Evolutionary conservation across 2,888 invertebrate species (phyloP).

Genomic region (Leucoptera coffeella): DNA sequence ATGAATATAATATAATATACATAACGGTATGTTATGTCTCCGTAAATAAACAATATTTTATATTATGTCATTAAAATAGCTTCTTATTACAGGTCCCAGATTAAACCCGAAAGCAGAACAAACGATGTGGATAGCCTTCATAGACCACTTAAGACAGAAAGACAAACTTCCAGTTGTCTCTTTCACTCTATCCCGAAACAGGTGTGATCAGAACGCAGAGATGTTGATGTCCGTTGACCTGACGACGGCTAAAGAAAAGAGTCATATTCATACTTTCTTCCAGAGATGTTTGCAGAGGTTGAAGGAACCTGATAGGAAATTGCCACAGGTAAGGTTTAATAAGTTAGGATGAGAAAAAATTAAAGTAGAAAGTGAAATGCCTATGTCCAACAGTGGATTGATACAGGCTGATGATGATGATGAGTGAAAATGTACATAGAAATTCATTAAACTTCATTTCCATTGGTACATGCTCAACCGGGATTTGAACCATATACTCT

Average conservation of each 20-base stretch:
- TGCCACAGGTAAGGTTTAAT: constrained; percentile 70
- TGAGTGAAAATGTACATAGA: too few species aligned
- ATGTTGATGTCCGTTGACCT: constrained; percentile 65
- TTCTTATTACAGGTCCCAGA: too few species aligned
- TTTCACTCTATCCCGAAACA: constrained; percentile 85
- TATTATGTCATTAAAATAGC: too few species aligned
- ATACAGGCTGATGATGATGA: too few species aligned
- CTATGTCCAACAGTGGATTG: too few species aligned
- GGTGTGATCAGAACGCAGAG: constrained; percentile 57
- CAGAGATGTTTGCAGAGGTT: constrained; percentile 73
- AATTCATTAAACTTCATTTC: too few species aligned
- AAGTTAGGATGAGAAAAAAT: constrained; percentile 3
- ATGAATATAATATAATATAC: too few species aligned
- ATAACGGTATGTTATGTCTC: too few species aligned
- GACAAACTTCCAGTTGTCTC: constrained; percentile 90
- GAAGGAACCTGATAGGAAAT: constrained; percentile 77
- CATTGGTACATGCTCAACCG: too few species aligned
- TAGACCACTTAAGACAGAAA: constrained; percentile 73
- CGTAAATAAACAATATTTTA: too few species aligned
- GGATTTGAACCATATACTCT: too few species aligned
- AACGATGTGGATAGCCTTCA: constrained; percentile 73
- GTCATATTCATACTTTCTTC: constrained; percentile 79
- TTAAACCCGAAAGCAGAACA: constrained; percentile 66
- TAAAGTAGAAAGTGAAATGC: neutral
- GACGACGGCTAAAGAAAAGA: constrained; percentile 79